These are phyloP conservation scores for Sphenopsis melanotis DNA, from an alignment of 2,797 vertebrate genomes.

Conservation along the genomic window DNA sequence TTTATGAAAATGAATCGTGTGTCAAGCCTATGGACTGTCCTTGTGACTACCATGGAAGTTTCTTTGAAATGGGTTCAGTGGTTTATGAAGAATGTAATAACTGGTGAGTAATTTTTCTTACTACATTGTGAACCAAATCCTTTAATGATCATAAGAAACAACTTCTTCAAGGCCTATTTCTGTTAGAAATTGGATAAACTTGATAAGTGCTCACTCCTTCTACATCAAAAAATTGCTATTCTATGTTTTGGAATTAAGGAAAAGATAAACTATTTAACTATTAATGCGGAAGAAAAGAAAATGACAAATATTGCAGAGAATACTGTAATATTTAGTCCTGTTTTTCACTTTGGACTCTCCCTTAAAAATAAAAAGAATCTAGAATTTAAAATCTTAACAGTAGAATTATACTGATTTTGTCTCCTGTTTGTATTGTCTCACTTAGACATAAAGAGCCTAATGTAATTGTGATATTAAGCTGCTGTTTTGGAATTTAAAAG, in stretches of 20 bases:
- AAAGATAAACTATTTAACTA: neutral
- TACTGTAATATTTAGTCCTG: neutral
- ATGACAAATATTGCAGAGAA: neutral
- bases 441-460: neutral
- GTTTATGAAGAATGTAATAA: constrained; percentile 92
- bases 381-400: neutral
- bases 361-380: neutral
- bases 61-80: constrained; percentile 81
- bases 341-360: neutral
- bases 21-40: constrained; percentile 87
- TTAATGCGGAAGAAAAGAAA: neutral
- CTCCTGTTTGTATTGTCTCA: neutral
- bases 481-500: neutral
- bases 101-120: constrained; percentile 73
- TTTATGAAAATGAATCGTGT: constrained; percentile 86
- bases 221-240: neutral
- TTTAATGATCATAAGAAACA: neutral
- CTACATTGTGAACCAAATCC: neutral
- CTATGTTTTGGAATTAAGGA: neutral
- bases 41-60: constrained; percentile 87
- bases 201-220: neutral
- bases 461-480: neutral
- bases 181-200: neutral
- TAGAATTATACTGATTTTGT: neutral
- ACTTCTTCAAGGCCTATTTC: neutral